Evolutionary conservation across 2,888 invertebrate genomes (phyloP), one percentile per base, ranked within the genome.

Genomic region (Odontocolon sp.): DNA sequence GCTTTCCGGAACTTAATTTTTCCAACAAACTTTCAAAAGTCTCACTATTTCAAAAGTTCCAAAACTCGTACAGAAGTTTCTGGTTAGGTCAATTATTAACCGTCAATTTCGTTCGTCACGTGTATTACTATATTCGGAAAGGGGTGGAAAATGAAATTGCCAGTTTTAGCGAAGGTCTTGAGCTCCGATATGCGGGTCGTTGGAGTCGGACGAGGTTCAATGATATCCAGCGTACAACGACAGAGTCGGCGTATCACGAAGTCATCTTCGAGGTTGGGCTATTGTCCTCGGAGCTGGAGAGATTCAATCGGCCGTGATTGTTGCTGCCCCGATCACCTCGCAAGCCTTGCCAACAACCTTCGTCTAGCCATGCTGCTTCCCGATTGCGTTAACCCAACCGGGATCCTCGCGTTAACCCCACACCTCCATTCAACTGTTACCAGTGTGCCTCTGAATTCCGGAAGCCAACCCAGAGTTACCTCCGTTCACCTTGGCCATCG

Each of bases 251-350:
- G 72, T 84, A 84, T 83, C 81, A 77, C 72, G 72, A 81, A 77
- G 69, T 79, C 80, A 80, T 81, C 77, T 80, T 69, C 69, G 77
- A 76, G 77, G 81, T 82, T 82, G 80, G 40, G 47, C 66, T 61
- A 73, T 80, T 80, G 69, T 78, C 56, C 76, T 52, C 38, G 31
- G 52, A 14, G 66, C 31, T 59, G 64, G 82, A 81, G 78, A 83
- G 82, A 87, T 87, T 87, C 87, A 87, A 87, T 87, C 85, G 86
- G 78, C 82, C 80, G 83, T 85, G 87, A 87, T 87, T 87, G 85
- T 86, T 85, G 84, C 79, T 78, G 78, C 70, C 77, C 81, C 80
- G 78, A 63, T 74, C 76, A 79, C 74, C 77, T 82, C 50, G 78
- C 79, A 80, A 74, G 78, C 68, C 79, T 50, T 14, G 5, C 2